Evolutionary conservation across 2,113 vertebrate species (phyloP).

Genomic region (Oreochromis spilurus): DNA sequence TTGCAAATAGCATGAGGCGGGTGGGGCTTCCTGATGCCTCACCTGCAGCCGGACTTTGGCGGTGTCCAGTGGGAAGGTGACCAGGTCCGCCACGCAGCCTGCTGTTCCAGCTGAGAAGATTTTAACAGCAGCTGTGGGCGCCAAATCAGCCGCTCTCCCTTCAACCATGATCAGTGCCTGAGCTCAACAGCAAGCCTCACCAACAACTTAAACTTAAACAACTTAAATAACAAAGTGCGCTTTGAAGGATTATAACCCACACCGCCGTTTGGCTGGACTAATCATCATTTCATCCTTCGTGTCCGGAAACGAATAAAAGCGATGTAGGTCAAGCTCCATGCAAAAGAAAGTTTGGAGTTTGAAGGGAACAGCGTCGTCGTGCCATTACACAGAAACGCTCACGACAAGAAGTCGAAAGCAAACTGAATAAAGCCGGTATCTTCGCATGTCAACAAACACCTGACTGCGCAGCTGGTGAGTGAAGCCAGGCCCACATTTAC

Average conservation of each 20-base stretch:
- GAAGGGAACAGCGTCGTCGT: neutral
- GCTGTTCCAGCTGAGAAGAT: conserved; percentile 78
- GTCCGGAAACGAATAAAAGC: neutral
- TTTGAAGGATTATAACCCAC: neutral
- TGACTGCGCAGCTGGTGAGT: neutral
- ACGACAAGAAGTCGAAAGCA: neutral
- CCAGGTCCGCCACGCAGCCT: conserved; percentile 81
- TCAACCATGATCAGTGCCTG: conserved; percentile 62
- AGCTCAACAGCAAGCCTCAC: neutral
- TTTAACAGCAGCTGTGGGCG: conserved; percentile 62
- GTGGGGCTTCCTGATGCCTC: neutral
- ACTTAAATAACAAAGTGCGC: neutral
- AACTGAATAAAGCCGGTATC: neutral
- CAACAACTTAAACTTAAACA: neutral
- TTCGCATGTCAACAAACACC: neutral
- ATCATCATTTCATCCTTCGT: neutral
- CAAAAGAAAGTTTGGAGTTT: neutral
- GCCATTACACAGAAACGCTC: neutral
- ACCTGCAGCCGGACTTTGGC: conserved; percentile 86
- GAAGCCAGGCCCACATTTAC: neutral
- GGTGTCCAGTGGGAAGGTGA: conserved; percentile 85
- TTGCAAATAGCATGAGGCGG: neutral
- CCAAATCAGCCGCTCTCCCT: conserved; percentile 57
- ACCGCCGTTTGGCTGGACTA: neutral
- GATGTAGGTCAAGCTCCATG: conserved; percentile 8